Conservation (phyloP, 2,888 invertebrate genomes). For the Trimorus sp. region DNA sequence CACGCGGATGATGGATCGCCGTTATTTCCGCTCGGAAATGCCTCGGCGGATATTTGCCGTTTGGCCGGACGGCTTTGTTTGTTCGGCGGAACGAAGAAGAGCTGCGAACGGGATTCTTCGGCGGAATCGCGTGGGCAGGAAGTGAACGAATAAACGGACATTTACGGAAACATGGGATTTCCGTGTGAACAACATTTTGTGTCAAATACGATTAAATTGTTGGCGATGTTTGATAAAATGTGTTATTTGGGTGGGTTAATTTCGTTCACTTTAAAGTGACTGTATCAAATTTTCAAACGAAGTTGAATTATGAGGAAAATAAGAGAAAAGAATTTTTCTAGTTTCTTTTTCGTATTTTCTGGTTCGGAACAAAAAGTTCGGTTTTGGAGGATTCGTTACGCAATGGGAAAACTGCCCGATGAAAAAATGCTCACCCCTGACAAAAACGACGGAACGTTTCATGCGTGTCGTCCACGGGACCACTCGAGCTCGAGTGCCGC, state of each 20-base stretch:
- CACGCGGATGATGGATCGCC: constrained; percentile 24
- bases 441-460: constrained; percentile 19
- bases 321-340: no score
- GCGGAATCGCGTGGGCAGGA: background rate
- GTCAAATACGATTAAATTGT: no score
- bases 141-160: background rate
- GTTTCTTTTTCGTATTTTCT: no score
- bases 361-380: background rate
- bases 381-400: background rate
- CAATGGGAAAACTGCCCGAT: background rate
- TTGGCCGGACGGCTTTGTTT: constrained; percentile 38
- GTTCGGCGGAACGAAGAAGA: constrained; percentile 22
- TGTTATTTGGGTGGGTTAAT: no score
- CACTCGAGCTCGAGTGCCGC: constrained; percentile 13
- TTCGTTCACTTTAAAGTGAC: no score
- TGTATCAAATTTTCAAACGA: no score
- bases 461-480: background rate
- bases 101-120: background rate
- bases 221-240: no score
- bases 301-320: no score
- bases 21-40: constrained; percentile 38
- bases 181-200: no score
- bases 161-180: no score
- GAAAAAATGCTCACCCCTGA: background rate
- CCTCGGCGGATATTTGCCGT: constrained; percentile 33